phyloP scores from a whole-genome alignment of 2,888 invertebrate species.

The Cantharis lateralis region DNA sequence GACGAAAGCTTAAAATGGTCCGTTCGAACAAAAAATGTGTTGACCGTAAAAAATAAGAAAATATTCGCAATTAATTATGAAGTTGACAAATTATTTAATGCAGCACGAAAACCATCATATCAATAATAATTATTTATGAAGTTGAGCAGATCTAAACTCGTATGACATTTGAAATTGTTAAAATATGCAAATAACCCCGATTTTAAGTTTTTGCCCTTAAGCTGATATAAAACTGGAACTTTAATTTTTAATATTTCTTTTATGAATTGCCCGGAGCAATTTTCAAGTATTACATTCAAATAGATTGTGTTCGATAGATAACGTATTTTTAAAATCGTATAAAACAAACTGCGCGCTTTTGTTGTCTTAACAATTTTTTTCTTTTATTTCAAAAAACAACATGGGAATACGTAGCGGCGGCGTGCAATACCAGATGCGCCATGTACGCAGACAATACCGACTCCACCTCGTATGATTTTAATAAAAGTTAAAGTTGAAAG shows the following conservation, averaged over 20 bases:
- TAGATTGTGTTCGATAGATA: slow-evolving; percentile 34
- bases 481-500: not conserved
- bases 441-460: not conserved
- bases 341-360: not conserved
- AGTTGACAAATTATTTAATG: slow-evolving; percentile 2
- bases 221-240: slow-evolving; percentile 33
- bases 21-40: not conserved
- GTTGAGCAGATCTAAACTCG: slow-evolving; percentile 17
- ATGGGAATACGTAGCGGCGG: not conserved
- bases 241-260: slow-evolving; percentile 47
- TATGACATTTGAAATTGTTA: slow-evolving; percentile 42
- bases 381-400: not conserved
- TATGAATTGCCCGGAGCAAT: slow-evolving; percentile 31
- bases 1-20: not conserved
- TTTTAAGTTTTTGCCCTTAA: slow-evolving; percentile 36
- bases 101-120: not conserved
- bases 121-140: slow-evolving; percentile 16
- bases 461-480: not conserved
- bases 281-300: slow-evolving; percentile 17
- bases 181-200: slow-evolving; percentile 43
- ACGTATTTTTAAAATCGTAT: slow-evolving; percentile 37
- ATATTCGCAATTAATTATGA: not conserved
- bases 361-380: not conserved
- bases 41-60: not conserved
- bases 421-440: not conserved